Base-by-base conservation (phyloP, 2,113 vertebrate species). In the Engraulis encrasicolus region DNA sequence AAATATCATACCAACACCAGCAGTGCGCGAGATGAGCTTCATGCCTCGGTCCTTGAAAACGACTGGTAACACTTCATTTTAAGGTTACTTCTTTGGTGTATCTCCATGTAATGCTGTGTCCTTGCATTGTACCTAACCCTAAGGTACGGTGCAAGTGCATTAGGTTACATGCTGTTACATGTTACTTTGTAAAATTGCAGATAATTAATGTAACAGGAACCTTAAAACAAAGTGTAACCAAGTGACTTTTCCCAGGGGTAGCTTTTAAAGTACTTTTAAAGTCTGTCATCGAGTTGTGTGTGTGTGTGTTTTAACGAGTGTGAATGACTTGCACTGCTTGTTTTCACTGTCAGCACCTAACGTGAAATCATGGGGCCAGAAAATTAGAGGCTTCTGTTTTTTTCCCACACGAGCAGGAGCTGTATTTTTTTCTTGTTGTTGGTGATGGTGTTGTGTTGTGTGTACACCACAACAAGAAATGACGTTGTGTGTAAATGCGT, bases 351-450 rank as follows among this genome's bases (percentile, higher is more conserved):
- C 23, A 66, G n/a, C n/a, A 2, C 23, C 58, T 31, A 31, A 66
- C 23, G 23, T 31, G n/a, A 66, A 66, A 15, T 66, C 58, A 66
- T 31, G 58, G 58, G n/a, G 15, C 31, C n/a, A n/a, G 58, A 66
- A 66, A 66, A 66, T 66, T 27, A 66, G 58, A 66, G 58, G 58
- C 58, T 66, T 66, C n/a, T 27, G 40, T 58, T 11, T 66, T 27
- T n/a, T n/a, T n/a, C n/a, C n/a, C 23, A 7, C 27, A 14, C 27
- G 15, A 6, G 58, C 23, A 12, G 23, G 14, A 66, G 27, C 23
- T 66, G 23, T 66, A 31, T 1, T 11, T 66, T 31, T 23, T 23
- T 23, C 54, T 61, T 45, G 40, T 9, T 5, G 58, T 66, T 23
- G 27, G 58, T 31, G 58, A 45, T 45, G n/a, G 27, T 61, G 58